Evolutionary conservation across 2,113 vertebrate genomes (phyloP), one percentile per base, ranked within the genome.

Genomic region (Anas platyrhynchos): DNA sequence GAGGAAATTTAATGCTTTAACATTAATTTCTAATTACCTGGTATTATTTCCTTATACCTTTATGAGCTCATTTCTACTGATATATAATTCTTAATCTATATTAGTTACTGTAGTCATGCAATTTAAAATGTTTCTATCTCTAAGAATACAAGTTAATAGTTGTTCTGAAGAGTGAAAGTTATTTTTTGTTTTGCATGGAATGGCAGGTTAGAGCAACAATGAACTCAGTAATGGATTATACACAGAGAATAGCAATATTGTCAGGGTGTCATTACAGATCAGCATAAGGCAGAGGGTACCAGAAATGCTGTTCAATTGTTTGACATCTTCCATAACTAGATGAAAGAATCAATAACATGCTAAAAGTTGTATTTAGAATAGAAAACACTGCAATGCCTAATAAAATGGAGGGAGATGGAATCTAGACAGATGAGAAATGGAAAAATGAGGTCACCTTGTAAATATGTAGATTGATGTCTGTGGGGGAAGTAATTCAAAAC

Each of bases 11-110:
- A 95, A 75, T 75, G 81, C 50, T 94, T 96, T 82, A 91, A 46
- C 56, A 94, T 94, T 91, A 93, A 95, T 96, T 97, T 78, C 46
- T 91, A 96, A 96, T 96, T 97, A 96, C 75, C 62, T 85, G n/a
- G 31, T 83, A 95, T 83, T 95, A 76, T 95, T 96, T 92, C 83
- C 63, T 91, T 78, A 77, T 71, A 78, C 38, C 86, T 93, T 95
- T 73, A 89, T 73, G 48, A 93, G 43, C 18, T 84, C 38, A 52
- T 89, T 86, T 93, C 26, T 69, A 82, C 83, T 41, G 74, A 88
- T 77, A 91, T 34, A 29, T 61, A 96, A 88, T 80, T 91, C 62
- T 94, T 95, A 90, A 73, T 92, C 84, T 96, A 31, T 79, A 88
- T 21, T 77, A 52, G 50, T 74, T 94, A 83, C 74, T 65, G 13